A percentile compares a stretch with the other conserved stretches of the same genome.
Conservation (phyloP, 37 sponge, comb jelly and placozoan species). For the Haliclona indistincta region DNA sequence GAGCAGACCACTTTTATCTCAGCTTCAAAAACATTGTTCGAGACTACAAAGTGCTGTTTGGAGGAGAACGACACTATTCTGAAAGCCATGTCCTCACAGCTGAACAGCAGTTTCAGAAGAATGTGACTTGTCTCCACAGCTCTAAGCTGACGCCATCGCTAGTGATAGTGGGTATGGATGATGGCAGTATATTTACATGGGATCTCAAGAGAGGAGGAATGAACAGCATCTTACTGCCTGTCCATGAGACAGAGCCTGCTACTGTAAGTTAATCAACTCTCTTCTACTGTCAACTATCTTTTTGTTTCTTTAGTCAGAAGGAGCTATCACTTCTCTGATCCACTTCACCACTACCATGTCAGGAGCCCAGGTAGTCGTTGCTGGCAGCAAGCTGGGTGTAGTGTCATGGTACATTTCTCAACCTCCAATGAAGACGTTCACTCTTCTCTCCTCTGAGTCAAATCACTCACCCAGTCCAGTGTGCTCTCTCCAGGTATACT, state of each 20-base stretch:
- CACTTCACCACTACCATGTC: slow-evolving; percentile 57
- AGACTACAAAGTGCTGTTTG: slow-evolving; percentile 52
- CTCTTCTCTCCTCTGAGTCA: slow-evolving; percentile 30
- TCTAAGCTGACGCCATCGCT: slow-evolving; percentile 23
- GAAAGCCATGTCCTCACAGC: slow-evolving; percentile 22
- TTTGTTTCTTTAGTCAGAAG: background rate
- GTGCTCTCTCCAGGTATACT: slow-evolving; percentile 38
- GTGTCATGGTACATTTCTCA: slow-evolving; percentile 67
- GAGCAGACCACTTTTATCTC: slow-evolving; percentile 58
- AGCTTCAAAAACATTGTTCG: background rate
- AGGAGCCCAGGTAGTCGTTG: slow-evolving; percentile 59
- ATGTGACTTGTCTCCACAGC: slow-evolving; percentile 46
- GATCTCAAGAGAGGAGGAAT: slow-evolving; percentile 21
- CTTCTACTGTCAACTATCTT: background rate
- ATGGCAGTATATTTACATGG: slow-evolving; percentile 26
- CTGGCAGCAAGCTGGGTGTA: slow-evolving; percentile 35
- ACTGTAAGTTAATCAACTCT: background rate
- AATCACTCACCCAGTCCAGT: slow-evolving; percentile 30
- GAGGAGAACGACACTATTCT: slow-evolving; percentile 33
- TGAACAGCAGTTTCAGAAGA: slow-evolving; percentile 2
- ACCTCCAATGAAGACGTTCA: slow-evolving; percentile 68
- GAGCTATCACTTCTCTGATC: slow-evolving; percentile 37
- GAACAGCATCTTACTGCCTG: background rate
- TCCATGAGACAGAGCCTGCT: slow-evolving; percentile 5
- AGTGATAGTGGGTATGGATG: slow-evolving; percentile 33